A percentile compares a stretch with the other conserved stretches of the same genome.
Evolutionary conservation across 2,888 invertebrate genomes (phyloP).

Genomic region (Copidosoma aretas): DNA sequence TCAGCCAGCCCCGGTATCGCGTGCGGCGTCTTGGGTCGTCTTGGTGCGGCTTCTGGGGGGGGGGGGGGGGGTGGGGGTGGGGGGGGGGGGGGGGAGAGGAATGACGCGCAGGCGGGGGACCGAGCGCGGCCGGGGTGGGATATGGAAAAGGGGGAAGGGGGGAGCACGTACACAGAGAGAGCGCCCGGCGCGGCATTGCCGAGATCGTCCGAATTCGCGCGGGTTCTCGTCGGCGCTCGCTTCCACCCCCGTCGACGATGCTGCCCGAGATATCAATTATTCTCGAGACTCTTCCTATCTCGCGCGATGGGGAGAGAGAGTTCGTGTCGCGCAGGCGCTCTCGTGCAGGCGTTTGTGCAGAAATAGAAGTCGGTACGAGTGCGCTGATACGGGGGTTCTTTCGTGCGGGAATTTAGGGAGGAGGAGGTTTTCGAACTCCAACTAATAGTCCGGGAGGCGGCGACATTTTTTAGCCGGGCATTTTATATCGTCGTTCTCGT

Average conservation of each 20-base stretch:
- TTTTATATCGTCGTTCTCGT: too few species aligned
- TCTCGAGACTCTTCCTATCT: too few species aligned
- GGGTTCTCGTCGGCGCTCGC: background rate
- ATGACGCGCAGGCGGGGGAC: background rate
- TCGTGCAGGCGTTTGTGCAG: too few species aligned
- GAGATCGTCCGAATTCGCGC: constrained; percentile 6
- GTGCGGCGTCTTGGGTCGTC: background rate
- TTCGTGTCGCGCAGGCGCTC: too few species aligned
- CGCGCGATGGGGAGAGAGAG: too few species aligned
- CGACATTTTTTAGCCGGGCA: too few species aligned
- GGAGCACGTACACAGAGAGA: background rate
- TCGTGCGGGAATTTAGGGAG: too few species aligned
- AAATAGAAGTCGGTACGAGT: too few species aligned
- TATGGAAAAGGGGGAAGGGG: background rate
- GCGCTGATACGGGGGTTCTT: too few species aligned
- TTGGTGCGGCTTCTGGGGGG: constrained; percentile 33
- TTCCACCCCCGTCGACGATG: background rate
- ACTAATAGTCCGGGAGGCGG: too few species aligned
- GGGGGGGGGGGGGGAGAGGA: too few species aligned
- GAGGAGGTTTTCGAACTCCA: too few species aligned
- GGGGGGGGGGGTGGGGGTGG: constrained; percentile 12
- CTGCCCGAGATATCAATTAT: constrained; percentile 5
- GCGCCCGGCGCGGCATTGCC: background rate
- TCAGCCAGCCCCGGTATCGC: constrained; percentile 34
- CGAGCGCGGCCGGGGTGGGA: background rate